Conservation (phyloP, 2,888 invertebrate genomes). For the Folsomia candida region DNA sequence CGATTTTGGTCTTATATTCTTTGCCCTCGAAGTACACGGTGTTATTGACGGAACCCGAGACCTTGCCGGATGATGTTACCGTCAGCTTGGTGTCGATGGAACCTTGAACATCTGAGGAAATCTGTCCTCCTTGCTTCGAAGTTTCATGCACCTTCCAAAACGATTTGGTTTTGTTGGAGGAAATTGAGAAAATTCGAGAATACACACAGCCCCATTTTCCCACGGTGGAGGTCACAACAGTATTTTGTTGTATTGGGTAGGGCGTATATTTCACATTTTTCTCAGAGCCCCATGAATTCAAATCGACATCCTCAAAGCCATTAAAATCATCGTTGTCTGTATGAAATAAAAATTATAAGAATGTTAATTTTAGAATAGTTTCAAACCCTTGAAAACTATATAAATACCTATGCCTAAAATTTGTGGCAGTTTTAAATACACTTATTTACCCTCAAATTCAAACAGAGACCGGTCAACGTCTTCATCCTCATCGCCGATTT, state of each 20-base stretch:
- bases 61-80: background rate
- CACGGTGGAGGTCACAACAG: background rate
- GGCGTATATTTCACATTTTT: background rate
- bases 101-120: background rate
- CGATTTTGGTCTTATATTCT: background rate
- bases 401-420: background rate
- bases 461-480: background rate
- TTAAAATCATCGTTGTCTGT: background rate
- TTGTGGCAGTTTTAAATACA: background rate
- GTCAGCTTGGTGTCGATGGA: background rate
- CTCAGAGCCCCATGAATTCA: background rate
- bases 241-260: background rate
- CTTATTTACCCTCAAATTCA: constrained; percentile 1
- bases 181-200: background rate
- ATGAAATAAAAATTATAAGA: background rate
- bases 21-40: background rate
- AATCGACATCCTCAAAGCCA: constrained; percentile 4
- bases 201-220: constrained; percentile 1
- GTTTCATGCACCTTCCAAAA: background rate
- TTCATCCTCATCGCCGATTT: background rate
- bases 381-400: background rate
- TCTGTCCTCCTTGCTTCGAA: background rate
- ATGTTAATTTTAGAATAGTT: background rate
- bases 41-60: background rate
- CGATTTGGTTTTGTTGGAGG: background rate